Conservation (phyloP, 1,140 invertebrate species). For the Hyposmocoma kahamanoa region DNA sequence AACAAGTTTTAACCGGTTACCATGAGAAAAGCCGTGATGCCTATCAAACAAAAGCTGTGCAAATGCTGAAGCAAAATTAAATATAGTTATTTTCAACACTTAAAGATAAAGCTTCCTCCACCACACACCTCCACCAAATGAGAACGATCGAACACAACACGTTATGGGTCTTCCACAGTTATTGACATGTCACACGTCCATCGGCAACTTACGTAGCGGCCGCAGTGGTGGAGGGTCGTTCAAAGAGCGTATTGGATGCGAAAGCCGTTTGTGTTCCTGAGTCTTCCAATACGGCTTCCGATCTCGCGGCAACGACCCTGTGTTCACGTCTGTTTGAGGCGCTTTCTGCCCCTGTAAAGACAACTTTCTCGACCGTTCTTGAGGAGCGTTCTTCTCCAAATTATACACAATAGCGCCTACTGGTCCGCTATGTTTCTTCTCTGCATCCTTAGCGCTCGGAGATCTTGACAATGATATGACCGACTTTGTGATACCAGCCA, state of each 20-base stretch:
- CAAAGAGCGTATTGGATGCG: conserved; percentile 54
- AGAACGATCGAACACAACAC: conserved; percentile 9
- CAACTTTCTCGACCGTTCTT: conserved; percentile 31
- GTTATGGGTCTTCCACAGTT: conserved; percentile 2
- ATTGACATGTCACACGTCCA: conserved; percentile 23
- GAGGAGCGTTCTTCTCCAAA: conserved; percentile 30
- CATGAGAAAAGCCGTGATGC: neutral
- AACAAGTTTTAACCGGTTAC: too few relatives aligned
- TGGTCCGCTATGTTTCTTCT: conserved; percentile 21
- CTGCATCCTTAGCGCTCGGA: conserved; percentile 46
- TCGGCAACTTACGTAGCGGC: conserved; percentile 61
- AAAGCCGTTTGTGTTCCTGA: conserved; percentile 59
- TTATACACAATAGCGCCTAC: conserved; percentile 37
- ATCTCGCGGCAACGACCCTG: conserved; percentile 38
- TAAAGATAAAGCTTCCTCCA: conserved; percentile 1
- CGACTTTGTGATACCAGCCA: conserved; percentile 42
- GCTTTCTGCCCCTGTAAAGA: conserved; percentile 38
- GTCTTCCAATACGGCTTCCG: conserved; percentile 59
- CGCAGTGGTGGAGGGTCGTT: conserved; percentile 43
- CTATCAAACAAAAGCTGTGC: neutral
- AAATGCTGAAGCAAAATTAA: too few relatives aligned
- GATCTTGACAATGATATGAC: conserved; percentile 50
- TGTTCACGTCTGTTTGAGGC: conserved; percentile 28
- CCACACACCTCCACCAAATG: conserved; percentile 7
- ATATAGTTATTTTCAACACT: too few relatives aligned